phyloP scores from a whole-genome alignment of 1,140 invertebrate genomes.

The Rhynchophorus ferrugineus region DNA sequence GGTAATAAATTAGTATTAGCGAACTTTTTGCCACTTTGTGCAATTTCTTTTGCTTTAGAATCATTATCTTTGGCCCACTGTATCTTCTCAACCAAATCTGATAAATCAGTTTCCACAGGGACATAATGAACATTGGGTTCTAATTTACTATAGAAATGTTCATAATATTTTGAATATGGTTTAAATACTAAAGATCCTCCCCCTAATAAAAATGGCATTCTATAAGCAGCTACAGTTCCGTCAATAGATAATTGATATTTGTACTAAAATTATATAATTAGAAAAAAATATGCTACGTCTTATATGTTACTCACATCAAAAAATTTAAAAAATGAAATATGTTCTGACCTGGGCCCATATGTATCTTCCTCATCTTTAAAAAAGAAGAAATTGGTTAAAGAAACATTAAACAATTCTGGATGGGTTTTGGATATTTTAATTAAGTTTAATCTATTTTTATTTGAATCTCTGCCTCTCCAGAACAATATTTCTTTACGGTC shows the following conservation, averaged over 20 bases:
- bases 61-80: slow-evolving; percentile 77
- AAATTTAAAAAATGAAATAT: slow-evolving; percentile 90
- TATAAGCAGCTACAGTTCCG: slow-evolving; percentile 92
- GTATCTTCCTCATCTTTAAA: slow-evolving; percentile 76
- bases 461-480: slow-evolving; percentile 88
- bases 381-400: slow-evolving; percentile 95
- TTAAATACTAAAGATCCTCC: slow-evolving; percentile 85
- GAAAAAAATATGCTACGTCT: too few species aligned
- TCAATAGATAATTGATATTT: slow-evolving; percentile 95
- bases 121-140: slow-evolving; percentile 75
- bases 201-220: slow-evolving; percentile 84
- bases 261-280: slow-evolving; percentile 60
- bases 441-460: slow-evolving; percentile 72
- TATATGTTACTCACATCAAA: slow-evolving; percentile 73
- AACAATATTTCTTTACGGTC: slow-evolving; percentile 71
- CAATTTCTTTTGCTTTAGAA: slow-evolving; percentile 60
- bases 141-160: slow-evolving; percentile 84
- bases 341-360: slow-evolving; percentile 77
- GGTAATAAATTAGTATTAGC: slow-evolving; percentile 74
- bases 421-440: slow-evolving; percentile 70
- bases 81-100: slow-evolving; percentile 72
- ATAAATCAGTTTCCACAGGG: slow-evolving; percentile 71
- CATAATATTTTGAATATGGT: slow-evolving; percentile 88
- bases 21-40: slow-evolving; percentile 63
- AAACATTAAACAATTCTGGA: slow-evolving; percentile 81